Evolutionary conservation across 1,140 invertebrate species (phyloP).

Genomic region (Heliconius congener): DNA sequence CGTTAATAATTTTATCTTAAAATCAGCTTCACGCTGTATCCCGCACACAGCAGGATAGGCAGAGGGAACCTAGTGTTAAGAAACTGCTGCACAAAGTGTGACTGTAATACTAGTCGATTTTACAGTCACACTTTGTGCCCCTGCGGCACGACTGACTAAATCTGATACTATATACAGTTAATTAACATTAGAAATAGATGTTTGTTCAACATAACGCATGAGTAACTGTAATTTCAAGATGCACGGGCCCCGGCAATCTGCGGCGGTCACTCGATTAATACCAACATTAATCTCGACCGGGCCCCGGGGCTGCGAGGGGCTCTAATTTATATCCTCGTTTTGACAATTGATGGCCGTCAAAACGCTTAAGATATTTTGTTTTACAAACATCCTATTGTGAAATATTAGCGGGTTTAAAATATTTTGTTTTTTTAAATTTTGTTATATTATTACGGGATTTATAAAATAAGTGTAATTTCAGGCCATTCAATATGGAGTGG

Average conservation of each 20-base stretch:
- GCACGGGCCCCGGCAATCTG: slow-evolving; percentile 39
- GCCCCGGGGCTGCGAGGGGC: slow-evolving; percentile 54
- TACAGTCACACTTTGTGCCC: no score
- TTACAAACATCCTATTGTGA: slow-evolving; percentile 24
- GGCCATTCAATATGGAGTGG: no score
- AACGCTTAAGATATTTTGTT: slow-evolving; percentile 54
- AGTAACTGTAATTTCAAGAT: slow-evolving; percentile 34
- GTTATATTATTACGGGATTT: no score
- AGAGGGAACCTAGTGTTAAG: no score
- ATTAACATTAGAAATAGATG: slow-evolving; percentile 2
- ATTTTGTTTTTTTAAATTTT: background rate
- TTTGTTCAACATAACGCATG: slow-evolving; percentile 26
- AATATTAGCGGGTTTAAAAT: background rate
- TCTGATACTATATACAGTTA: background rate
- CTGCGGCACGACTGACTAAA: no score
- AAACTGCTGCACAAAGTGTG: no score
- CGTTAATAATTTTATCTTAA: no score
- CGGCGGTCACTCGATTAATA: slow-evolving; percentile 79
- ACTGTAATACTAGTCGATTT: no score
- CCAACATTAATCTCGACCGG: slow-evolving; percentile 73
- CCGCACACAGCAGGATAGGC: no score
- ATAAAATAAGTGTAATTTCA: no score
- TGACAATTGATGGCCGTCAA: slow-evolving; percentile 73
- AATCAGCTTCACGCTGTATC: no score
- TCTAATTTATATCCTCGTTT: slow-evolving; percentile 76